Evolutionary conservation across 1,140 invertebrate genomes (phyloP), one percentile per base, ranked within the genome.

Genomic region (Scaptomyza hsui): DNA sequence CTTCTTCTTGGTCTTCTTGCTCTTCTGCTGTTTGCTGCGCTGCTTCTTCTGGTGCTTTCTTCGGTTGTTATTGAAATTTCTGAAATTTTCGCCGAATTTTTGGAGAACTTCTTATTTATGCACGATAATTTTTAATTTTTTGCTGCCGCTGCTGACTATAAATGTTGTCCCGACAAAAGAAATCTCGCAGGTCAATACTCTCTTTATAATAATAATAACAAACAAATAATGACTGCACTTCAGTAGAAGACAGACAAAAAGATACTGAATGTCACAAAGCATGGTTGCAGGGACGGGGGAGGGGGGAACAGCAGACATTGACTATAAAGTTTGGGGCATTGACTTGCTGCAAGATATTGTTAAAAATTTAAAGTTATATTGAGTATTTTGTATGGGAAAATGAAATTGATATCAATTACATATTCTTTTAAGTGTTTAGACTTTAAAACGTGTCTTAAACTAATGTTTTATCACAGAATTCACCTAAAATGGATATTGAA

Each of bases 181-280:
- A 72, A 60, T 68, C 70, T 57, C 35, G 1, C 3, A 41, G 78
- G 78, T 81, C 78, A 81, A 82, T 69, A 72, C 35, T 52, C 78
- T n/a, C 3, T 52, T 15, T 12, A 26, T 16, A 10, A 55, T 16
- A 42, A 41, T 45, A 63, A 60, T 37, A 61, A 56, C 59, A 56
- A 51, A 29, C 29, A 47, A 44, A 71, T 64, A 68, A 61, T 61
- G 70, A 44, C 24, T 68, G 62, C 55, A 67, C 29, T 71, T 59
- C 24, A 16, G 32, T 15, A 41, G 16, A 7, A 60, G 12, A 37
- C 41, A 29, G 16, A 53, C 13, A n/a, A 5, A 51, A 51, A 48
- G 32, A 35, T n/a, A 48, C 18, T n/a, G 13, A 51, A n/a, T 32
- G 26, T 49, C 18, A 21, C 18, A 55, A 9, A 19, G 9, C 42